Percentiles rank a stretch among this genome's conserved stretches.
Evolutionary conservation across 2,797 vertebrate genomes (phyloP).

Genomic region (Rousettus madagascariensis): DNA sequence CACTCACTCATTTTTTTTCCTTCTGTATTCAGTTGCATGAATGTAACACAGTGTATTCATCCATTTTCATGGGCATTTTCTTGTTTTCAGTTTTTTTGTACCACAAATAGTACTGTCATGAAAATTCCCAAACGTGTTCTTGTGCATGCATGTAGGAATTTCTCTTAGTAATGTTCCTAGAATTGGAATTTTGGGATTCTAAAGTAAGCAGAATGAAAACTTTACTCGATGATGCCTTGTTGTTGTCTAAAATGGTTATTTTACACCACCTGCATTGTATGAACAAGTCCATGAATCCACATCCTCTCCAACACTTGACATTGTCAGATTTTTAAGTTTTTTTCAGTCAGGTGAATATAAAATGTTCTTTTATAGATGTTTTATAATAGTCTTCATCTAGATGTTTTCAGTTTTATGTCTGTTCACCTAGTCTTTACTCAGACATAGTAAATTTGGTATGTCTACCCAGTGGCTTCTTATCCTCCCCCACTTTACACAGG

Average conservation of each 20-base stretch:
- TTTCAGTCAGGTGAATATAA: background rate
- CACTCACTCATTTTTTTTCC: background rate
- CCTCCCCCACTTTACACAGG: background rate
- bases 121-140: background rate
- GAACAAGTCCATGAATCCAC: background rate
- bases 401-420: background rate
- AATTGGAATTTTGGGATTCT: background rate
- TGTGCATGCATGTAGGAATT: background rate
- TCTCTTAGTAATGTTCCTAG: background rate
- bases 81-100: background rate
- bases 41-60: background rate
- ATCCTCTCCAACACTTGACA: background rate
- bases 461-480: background rate
- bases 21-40: background rate
- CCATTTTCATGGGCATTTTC: background rate
- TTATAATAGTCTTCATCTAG: background rate
- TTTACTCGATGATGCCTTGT: background rate
- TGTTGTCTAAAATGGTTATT: background rate
- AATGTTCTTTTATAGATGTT: background rate
- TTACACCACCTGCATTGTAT: background rate
- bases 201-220: background rate
- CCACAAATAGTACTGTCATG: background rate
- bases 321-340: background rate
- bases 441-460: background rate
- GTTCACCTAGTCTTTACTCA: background rate